phyloP scores from a whole-genome alignment of 2,888 invertebrate species.

The Embidobia sp. region DNA sequence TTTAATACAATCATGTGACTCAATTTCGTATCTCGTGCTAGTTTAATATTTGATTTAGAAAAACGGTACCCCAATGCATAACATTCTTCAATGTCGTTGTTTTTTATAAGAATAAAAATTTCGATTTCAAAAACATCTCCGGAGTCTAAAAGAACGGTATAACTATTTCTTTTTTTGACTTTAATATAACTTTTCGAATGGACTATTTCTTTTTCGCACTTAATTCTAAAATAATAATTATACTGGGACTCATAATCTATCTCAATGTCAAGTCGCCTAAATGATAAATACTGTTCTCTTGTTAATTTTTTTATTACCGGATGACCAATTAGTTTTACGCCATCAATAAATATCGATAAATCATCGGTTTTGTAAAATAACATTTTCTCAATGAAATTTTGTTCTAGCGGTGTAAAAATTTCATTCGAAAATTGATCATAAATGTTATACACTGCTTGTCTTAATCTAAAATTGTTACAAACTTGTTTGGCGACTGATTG shows the following conservation, averaged over 20 bases:
- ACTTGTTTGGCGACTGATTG: slow-evolving; percentile 40
- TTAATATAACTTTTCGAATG: neutral
- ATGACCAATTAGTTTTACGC: neutral
- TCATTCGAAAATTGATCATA: slow-evolving; percentile 1
- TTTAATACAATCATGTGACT: slow-evolving; percentile 18
- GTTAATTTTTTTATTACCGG: slow-evolving; percentile 1
- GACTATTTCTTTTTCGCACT: neutral
- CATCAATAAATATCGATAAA: neutral
- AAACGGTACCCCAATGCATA: slow-evolving; percentile 19
- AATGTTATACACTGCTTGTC: neutral
- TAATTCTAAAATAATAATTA: slow-evolving; percentile 1
- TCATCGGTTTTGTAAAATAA: neutral
- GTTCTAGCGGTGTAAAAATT: neutral
- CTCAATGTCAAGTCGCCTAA: neutral
- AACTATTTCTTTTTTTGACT: slow-evolving; percentile 6
- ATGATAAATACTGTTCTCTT: neutral
- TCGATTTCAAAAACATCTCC: slow-evolving; percentile 10
- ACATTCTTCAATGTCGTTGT: neutral
- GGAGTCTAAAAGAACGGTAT: neutral
- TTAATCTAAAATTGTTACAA: neutral
- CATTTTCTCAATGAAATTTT: neutral
- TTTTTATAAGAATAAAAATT: neutral
- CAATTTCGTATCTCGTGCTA: slow-evolving; percentile 7
- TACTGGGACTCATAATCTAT: neutral
- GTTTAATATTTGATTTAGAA: slow-evolving; percentile 6